Base-by-base conservation (phyloP, 2,113 vertebrate genomes). In the Micromys minutus region DNA sequence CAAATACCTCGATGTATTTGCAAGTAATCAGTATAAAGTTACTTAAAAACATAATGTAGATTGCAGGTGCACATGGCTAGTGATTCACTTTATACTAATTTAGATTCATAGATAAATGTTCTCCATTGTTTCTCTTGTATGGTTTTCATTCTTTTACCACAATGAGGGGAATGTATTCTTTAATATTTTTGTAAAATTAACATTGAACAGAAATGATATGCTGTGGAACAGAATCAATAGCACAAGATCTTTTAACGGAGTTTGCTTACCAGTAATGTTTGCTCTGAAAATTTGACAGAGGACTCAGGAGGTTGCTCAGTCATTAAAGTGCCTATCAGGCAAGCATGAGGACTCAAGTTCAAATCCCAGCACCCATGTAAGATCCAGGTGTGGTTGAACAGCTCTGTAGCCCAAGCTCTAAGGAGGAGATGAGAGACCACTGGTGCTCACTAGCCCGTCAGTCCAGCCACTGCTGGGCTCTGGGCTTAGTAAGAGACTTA, bases 221-320 rank as follows among this genome's bases (percentile, higher is more conserved):
- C 52, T 59, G 31, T 87, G 29, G 75, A 45, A 34, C 2, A 63
- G 36, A 85, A 57, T 50, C 52, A n/a, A 50, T 80, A 80, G 86
- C 47, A 36, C n/a, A 86, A 71, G 6, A 55, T 42, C n/a, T 87
- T 96, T 91, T 61, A 72, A 29, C 57, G 89, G 77, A 36, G 17
- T 45, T 31, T 83, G 42, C 31, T 87, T 87, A 50, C 8, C 81
- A 74, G 83, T 26, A 89, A 55, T 13, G 55, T 61, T 90, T 52
- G 36, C 91, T 93, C 84, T 90, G 42, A 80, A 87, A 74, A n/a
- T 22, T 95, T 80, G 79, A 74, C 36, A 94, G n/a, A 39, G 24
- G 13, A 17, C 24, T 42, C 57, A 61, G 57, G 80, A 59, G 3
- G 42, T 61, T 29, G 13, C 57, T 61, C 24, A 2, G 26, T 83